Base-by-base conservation (phyloP, 2,797 vertebrate genomes). In the Spondyliosoma cantharus region DNA sequence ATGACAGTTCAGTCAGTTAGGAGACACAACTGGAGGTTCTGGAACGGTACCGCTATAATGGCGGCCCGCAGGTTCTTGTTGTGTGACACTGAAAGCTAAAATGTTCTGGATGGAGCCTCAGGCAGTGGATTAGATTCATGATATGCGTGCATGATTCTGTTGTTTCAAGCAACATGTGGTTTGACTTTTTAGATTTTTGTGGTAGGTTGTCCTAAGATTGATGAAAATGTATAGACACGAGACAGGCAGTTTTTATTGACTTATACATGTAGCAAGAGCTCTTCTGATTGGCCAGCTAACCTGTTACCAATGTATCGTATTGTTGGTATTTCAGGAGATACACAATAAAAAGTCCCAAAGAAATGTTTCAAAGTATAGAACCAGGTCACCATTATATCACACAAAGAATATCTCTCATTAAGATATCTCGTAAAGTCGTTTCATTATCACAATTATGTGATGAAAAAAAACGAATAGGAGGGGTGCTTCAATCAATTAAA, bases 11-110 rank as follows among this genome's bases (percentile, higher is more conserved):
- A 24, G 57, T 73, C 61, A 53, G 69, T 85, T 78, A 81, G 67
- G 80, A 80, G 81, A 59, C 76, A 82, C 76, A 77, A 22, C 80
- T 83, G 82, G 76, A 80, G 64, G 45, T 90, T 94, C 92, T 88
- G 90, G 92, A 93, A 92, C 9, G 52, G 27, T 53, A n/a, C 53
- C 3, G 12, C 66, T 63, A 63, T 52, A 80, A 74, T 78, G 52
- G 53, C 20, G 57, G 53, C 46, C 67, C 37, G 29, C 46, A 59
- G 62, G 75, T 80, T 82, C 73, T 61, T 60, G 77, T 80, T 88
- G 58, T 76, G 74, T 22, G 49, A 24, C 57, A 3, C 4, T 62
- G 11, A 75, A 71, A 3, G 25, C 19, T 60, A 49, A 81, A 84
- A 63, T 73, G 68, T 85, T 89, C 76, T 87, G 65, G 77, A 64